These are phyloP conservation scores for Lutjanus erythropterus DNA, from an alignment of 2,113 vertebrate species.

Conservation along the genomic window DNA sequence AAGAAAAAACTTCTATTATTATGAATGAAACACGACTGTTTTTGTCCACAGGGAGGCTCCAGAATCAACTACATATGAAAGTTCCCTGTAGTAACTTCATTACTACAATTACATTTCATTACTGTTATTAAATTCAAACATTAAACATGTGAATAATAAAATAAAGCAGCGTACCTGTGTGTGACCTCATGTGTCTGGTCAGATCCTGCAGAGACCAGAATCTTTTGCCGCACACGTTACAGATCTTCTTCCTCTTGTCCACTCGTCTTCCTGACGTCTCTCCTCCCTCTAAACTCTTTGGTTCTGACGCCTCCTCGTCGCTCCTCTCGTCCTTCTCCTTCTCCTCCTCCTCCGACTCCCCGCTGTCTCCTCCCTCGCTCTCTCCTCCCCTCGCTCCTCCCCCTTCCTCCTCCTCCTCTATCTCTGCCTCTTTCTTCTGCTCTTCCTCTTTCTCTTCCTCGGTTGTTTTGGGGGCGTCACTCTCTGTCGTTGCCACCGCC, in stretches of 20 bases:
- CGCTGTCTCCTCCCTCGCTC: slow-evolving; percentile 79
- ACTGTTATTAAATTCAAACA: too few species aligned
- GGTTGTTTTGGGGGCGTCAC: slow-evolving; percentile 59
- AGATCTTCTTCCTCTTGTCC: slow-evolving; percentile 99
- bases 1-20: too few species aligned
- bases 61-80: too few species aligned
- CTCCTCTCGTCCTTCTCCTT: slow-evolving; percentile 88
- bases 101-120: too few species aligned
- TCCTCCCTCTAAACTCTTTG: slow-evolving; percentile 86
- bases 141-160: too few species aligned
- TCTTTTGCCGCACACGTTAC: slow-evolving; percentile 94
- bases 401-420: slow-evolving; percentile 61
- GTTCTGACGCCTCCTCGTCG: slow-evolving; percentile 87
- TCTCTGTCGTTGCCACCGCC: slow-evolving; percentile 67
- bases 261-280: slow-evolving; percentile 82
- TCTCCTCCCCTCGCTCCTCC: slow-evolving; percentile 58
- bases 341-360: slow-evolving; percentile 87
- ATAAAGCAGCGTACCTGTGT: slow-evolving; percentile 90
- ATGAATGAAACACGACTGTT: too few species aligned
- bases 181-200: slow-evolving; percentile 97
- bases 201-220: slow-evolving; percentile 99
- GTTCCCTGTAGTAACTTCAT: too few species aligned
- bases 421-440: slow-evolving; percentile 35
- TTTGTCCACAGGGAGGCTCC: too few species aligned
- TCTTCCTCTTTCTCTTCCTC: slow-evolving; percentile 53